These are phyloP conservation scores for Philereme vetulata DNA, from an alignment of 2,888 invertebrate genomes.

Conservation along the genomic window DNA sequence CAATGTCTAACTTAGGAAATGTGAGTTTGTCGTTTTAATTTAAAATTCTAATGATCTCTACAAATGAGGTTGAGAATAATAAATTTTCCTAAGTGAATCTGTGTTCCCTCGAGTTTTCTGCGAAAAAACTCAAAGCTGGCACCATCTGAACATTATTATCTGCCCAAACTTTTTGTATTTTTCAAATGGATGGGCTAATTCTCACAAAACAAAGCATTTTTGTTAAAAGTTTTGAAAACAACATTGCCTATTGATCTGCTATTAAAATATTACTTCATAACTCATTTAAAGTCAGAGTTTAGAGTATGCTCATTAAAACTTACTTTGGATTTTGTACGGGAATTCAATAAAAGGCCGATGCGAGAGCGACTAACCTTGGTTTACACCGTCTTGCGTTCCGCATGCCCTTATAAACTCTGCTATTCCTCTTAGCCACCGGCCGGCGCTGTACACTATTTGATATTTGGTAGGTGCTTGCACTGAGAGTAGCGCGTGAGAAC, in stretches of 20 bases:
- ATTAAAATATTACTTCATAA: too few relatives aligned
- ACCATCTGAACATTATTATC: slow-evolving; percentile 24
- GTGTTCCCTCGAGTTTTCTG: slow-evolving; percentile 28
- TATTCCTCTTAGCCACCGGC: too few relatives aligned
- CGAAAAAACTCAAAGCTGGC: slow-evolving; percentile 24
- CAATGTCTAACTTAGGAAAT: slow-evolving; percentile 13
- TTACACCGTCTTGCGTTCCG: too few relatives aligned
- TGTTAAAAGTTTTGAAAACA: slow-evolving; percentile 13
- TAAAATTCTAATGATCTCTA: slow-evolving; percentile 27
- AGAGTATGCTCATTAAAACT: too few relatives aligned
- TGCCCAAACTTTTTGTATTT: slow-evolving; percentile 13
- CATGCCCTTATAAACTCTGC: too few relatives aligned
- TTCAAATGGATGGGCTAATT: slow-evolving; percentile 13
- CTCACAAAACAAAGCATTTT: slow-evolving; percentile 16
- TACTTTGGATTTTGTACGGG: too few relatives aligned
- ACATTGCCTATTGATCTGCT: slow-evolving; percentile 4
- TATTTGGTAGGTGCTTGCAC: too few relatives aligned
- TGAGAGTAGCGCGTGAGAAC: too few relatives aligned
- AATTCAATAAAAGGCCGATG: too few relatives aligned
- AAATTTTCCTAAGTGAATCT: slow-evolving; percentile 28
- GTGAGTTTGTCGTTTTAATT: slow-evolving; percentile 19
- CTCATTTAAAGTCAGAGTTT: too few relatives aligned
- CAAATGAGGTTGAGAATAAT: slow-evolving; percentile 34
- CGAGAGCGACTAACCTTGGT: too few relatives aligned
- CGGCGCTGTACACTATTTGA: too few relatives aligned